Conservation (phyloP, 2,113 vertebrate genomes). For the Lutjanus erythropterus region DNA sequence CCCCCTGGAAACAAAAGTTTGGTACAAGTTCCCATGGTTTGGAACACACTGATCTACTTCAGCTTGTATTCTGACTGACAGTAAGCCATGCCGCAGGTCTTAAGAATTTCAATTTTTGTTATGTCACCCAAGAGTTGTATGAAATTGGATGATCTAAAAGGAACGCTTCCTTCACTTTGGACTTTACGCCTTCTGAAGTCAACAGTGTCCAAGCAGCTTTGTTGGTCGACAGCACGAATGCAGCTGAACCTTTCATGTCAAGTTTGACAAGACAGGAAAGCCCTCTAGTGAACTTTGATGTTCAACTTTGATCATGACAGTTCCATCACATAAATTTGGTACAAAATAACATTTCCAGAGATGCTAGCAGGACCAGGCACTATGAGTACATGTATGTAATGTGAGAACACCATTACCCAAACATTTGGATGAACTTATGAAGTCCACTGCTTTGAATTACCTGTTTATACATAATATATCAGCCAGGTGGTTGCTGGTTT, state of each 20-base stretch:
- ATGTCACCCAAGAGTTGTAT: neutral
- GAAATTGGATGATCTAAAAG: slow-evolving; percentile 5
- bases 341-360: slow-evolving; percentile 36
- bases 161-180: slow-evolving; percentile 29
- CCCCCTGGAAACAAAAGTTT: too few species aligned
- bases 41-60: neutral
- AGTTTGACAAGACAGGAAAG: slow-evolving; percentile 25
- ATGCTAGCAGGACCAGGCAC: neutral
- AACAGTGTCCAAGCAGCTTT: slow-evolving; percentile 5
- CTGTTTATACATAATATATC: neutral
- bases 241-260: slow-evolving; percentile 40
- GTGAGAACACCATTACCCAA: neutral
- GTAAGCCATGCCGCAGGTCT: neutral
- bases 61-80: neutral
- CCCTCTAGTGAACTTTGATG: slow-evolving; percentile 33
- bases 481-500: neutral
- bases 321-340: slow-evolving; percentile 8
- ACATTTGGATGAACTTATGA: neutral
- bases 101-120: neutral
- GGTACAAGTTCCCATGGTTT: neutral
- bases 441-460: neutral
- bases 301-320: slow-evolving; percentile 51
- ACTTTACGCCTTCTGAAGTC: neutral
- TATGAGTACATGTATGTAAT: neutral
- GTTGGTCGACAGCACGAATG: neutral